These are phyloP conservation scores for Pterois miles DNA, from an alignment of 2,797 vertebrate species.

Conservation along the genomic window DNA sequence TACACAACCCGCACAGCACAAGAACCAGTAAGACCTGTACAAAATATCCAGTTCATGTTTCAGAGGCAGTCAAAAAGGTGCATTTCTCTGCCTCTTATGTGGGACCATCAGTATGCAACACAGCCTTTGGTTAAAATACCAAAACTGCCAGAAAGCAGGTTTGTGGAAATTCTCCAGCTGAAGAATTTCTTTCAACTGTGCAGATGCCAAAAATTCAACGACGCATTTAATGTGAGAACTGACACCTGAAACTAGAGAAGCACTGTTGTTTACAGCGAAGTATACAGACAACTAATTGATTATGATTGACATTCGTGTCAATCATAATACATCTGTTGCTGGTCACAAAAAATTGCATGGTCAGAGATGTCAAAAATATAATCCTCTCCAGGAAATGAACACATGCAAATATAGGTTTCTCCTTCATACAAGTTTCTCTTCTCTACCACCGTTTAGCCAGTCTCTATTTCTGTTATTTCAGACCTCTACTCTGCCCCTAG, in stretches of 20 bases:
- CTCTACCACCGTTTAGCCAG: background rate
- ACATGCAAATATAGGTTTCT: background rate
- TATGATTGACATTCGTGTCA: background rate
- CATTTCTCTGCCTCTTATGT: background rate
- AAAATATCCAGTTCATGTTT: background rate
- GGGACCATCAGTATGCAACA: background rate
- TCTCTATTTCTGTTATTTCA: background rate
- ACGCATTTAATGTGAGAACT: conserved; percentile 46
- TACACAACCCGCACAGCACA: background rate
- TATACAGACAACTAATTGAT: too few relatives aligned
- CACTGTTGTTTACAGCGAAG: conserved; percentile 19
- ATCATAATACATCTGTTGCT: background rate
- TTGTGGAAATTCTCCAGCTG: conserved; percentile 47
- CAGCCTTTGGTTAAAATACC: background rate
- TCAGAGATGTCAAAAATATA: conserved; percentile 70
- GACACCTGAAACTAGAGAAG: conserved; percentile 43
- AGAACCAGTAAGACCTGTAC: background rate
- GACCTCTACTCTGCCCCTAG: background rate
- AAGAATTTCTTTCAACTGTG: conserved; percentile 23
- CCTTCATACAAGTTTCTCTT: background rate
- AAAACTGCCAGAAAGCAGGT: conserved; percentile 37
- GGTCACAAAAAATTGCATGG: background rate
- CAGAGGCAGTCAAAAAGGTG: background rate
- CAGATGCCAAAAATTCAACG: conserved; percentile 52
- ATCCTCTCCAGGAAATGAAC: conserved; percentile 38